These are phyloP conservation scores for Lordiphosa collinella DNA, from an alignment of 1,140 invertebrate genomes.

Conservation along the genomic window DNA sequence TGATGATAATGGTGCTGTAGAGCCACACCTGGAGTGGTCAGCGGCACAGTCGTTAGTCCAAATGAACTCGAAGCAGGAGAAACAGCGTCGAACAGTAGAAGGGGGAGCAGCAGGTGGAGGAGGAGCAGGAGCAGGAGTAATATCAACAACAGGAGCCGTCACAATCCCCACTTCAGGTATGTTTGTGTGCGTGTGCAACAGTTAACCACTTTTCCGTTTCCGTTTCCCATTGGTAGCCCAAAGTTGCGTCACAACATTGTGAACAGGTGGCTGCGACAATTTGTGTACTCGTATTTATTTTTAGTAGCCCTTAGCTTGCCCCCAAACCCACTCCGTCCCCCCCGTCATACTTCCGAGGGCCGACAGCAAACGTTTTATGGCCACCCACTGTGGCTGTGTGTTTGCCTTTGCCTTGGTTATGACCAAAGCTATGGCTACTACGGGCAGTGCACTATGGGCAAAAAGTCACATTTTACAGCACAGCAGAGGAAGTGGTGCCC, in stretches of 20 bases:
- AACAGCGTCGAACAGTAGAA: slow-evolving; percentile 36
- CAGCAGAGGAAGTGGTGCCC: no score
- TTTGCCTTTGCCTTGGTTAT: slow-evolving; percentile 23
- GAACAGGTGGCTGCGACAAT: slow-evolving; percentile 75
- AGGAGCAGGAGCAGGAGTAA: slow-evolving; percentile 2
- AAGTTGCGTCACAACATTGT: slow-evolving; percentile 74
- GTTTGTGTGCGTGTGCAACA: slow-evolving; percentile 31
- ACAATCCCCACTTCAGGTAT: slow-evolving; percentile 47
- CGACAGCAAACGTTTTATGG: slow-evolving; percentile 54
- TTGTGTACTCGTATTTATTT: slow-evolving; percentile 76
- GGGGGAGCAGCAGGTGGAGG: slow-evolving; percentile 1
- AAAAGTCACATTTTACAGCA: no score
- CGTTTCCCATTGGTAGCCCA: slow-evolving; percentile 17
- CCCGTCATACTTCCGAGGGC: slow-evolving; percentile 13
- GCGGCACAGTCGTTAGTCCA: slow-evolving; percentile 76
- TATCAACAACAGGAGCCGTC: slow-evolving; percentile 21
- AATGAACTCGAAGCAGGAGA: slow-evolving; percentile 76
- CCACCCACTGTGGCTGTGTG: slow-evolving; percentile 49
- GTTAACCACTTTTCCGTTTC: slow-evolving; percentile 48
- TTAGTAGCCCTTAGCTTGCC: slow-evolving; percentile 53
- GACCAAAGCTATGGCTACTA: slow-evolving; percentile 30
- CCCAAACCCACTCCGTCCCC: background rate
- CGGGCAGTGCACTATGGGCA: slow-evolving; percentile 3
- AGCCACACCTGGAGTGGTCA: slow-evolving; percentile 68
- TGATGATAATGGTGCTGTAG: slow-evolving; percentile 15